Conservation (phyloP, 1,140 invertebrate species). For the Contarinia nasturtii region DNA sequence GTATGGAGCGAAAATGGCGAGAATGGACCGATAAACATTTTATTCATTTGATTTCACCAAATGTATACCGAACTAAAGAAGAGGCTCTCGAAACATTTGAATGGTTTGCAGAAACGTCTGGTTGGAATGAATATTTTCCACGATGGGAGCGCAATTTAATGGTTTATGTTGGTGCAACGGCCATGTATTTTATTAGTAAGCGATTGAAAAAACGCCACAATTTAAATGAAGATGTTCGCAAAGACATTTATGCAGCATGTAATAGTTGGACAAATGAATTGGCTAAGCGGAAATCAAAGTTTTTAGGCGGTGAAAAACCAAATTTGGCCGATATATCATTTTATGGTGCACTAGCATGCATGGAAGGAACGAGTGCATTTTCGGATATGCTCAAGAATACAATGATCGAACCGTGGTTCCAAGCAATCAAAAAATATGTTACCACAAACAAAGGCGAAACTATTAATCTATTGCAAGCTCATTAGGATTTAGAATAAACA, state of each 20-base stretch:
- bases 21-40: constrained; percentile 82
- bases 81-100: constrained; percentile 82
- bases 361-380: constrained; percentile 88
- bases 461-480: too few relatives aligned
- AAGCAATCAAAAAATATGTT: too few relatives aligned
- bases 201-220: constrained; percentile 69
- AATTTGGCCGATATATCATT: constrained; percentile 87
- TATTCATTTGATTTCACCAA: constrained; percentile 87
- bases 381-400: constrained; percentile 60
- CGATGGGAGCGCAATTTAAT: constrained; percentile 67
- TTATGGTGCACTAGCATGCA: constrained; percentile 83
- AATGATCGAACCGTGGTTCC: constrained; percentile 28
- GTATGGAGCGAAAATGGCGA: constrained; percentile 85
- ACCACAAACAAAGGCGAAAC: too few relatives aligned
- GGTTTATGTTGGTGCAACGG: constrained; percentile 81
- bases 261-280: constrained; percentile 60
- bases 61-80: constrained; percentile 72
- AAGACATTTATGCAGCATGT: constrained; percentile 77
- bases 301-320: constrained; percentile 70
- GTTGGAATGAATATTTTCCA: constrained; percentile 82
- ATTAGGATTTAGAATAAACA: too few relatives aligned
- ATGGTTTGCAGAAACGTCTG: constrained; percentile 78
- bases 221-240: constrained; percentile 72
- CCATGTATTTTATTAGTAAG: constrained; percentile 89
- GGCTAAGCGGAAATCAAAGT: constrained; percentile 45